Conservation (phyloP, 2,113 vertebrate genomes). For the Gallinago jamesoni region DNA sequence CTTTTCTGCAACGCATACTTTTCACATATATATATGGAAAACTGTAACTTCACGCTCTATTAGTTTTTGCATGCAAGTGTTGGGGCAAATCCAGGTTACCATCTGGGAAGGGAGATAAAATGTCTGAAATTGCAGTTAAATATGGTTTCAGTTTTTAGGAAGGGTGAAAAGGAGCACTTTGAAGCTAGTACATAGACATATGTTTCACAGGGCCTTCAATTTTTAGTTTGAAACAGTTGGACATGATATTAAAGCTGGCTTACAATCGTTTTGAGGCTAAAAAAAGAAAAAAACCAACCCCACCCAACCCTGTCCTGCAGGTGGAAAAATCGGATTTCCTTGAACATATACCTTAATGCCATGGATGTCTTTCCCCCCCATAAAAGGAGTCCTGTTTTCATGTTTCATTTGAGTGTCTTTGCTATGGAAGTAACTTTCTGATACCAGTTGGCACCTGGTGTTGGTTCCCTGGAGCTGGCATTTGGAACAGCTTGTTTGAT, state of each 20-base stretch:
- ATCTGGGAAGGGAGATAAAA: slow-evolving; percentile 51
- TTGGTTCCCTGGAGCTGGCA: neutral
- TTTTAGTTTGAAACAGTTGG: slow-evolving; percentile 28
- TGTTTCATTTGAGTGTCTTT: neutral
- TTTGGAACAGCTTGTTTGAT: neutral
- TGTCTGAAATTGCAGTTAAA: slow-evolving; percentile 38
- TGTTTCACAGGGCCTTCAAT: slow-evolving; percentile 38
- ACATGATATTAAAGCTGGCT: neutral
- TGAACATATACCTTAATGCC: neutral
- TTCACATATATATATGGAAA: slow-evolving; percentile 50
- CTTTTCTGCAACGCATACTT: neutral
- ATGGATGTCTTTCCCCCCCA: neutral
- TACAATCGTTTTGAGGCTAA: neutral
- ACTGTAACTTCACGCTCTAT: slow-evolving; percentile 23
- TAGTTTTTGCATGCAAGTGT: slow-evolving; percentile 24
- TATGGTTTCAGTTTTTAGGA: slow-evolving; percentile 28
- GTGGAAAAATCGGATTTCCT: slow-evolving; percentile 8
- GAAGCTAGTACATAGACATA: slow-evolving; percentile 45
- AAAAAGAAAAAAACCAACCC: neutral
- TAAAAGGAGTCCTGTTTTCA: neutral
- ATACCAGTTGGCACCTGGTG: neutral
- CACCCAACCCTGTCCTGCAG: neutral
- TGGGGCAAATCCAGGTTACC: slow-evolving; percentile 54
- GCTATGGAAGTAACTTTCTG: neutral
- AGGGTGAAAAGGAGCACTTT: slow-evolving; percentile 48